Percentiles rank a stretch among this genome's conserved stretches.
phyloP scores from a whole-genome alignment of 2,888 invertebrate species.

The Limnephilus auricula region DNA sequence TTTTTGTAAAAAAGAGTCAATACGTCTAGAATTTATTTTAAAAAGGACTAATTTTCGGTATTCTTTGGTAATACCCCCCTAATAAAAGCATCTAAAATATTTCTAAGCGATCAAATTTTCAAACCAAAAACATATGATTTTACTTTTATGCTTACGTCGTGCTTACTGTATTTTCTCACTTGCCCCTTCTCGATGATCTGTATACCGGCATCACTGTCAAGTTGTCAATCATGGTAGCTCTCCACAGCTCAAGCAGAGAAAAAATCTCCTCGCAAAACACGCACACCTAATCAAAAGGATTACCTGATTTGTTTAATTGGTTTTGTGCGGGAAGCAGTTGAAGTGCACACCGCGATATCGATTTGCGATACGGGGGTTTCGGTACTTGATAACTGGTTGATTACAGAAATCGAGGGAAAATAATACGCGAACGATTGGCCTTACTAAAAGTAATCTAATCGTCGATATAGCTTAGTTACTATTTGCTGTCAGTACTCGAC shows the following conservation, averaged over 20 bases:
- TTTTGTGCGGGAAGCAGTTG: not conserved
- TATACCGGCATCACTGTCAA: not conserved
- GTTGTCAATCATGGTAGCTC: not conserved
- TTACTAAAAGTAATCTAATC: slow-evolving; percentile 47
- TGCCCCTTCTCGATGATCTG: not conserved
- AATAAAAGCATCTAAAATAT: too few relatives aligned
- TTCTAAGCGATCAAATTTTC: too few relatives aligned
- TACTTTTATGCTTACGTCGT: not conserved
- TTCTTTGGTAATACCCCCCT: too few relatives aligned
- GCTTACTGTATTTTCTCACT: not conserved
- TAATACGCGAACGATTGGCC: slow-evolving; percentile 19
- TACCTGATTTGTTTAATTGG: not conserved
- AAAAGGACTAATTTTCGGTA: too few relatives aligned
- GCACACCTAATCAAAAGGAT: not conserved
- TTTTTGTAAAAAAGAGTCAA: too few relatives aligned
- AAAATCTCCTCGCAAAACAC: not conserved
- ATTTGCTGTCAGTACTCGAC: slow-evolving; percentile 23
- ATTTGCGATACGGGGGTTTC: not conserved
- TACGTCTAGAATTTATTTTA: too few relatives aligned
- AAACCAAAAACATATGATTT: too few relatives aligned
- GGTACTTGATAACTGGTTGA: slow-evolving; percentile 14
- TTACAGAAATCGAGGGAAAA: slow-evolving; percentile 45
- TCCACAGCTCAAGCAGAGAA: not conserved
- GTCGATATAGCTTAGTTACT: slow-evolving; percentile 26
- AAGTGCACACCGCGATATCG: not conserved